phyloP scores from a whole-genome alignment of 2,888 invertebrate genomes.

The Pomacea canaliculata region DNA sequence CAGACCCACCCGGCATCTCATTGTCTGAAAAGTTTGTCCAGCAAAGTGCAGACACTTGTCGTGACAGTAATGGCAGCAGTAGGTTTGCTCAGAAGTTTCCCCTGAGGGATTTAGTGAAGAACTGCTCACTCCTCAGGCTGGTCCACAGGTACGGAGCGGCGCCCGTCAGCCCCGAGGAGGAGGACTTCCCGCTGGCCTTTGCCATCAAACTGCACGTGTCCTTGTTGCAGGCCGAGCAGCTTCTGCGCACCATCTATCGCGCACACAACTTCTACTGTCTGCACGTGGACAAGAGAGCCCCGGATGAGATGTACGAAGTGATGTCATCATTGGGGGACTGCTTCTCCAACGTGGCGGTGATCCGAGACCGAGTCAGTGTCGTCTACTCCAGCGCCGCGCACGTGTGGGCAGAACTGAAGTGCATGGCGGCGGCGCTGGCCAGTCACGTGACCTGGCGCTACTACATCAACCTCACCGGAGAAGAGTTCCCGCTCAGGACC shows the following conservation, averaged over 20 bases:
- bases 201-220: constrained; percentile 50
- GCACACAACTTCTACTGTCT: constrained; percentile 66
- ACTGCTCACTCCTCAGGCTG: too few relatives aligned
- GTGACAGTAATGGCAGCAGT: too few relatives aligned
- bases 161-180: constrained; percentile 32
- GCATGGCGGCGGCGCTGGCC: constrained; percentile 37
- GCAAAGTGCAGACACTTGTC: too few relatives aligned
- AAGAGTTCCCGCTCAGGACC: constrained; percentile 66
- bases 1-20: too few relatives aligned
- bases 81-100: too few relatives aligned
- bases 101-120: too few relatives aligned
- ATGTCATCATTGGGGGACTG: constrained; percentile 51
- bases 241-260: constrained; percentile 60
- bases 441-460: constrained; percentile 61
- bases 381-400: constrained; percentile 42
- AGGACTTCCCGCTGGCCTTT: constrained; percentile 56
- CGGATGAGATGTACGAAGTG: constrained; percentile 33
- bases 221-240: constrained; percentile 44
- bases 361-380: constrained; percentile 43
- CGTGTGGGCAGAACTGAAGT: constrained; percentile 44
- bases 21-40: too few relatives aligned
- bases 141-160: too few relatives aligned
- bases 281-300: constrained; percentile 61
- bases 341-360: constrained; percentile 56
- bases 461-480: constrained; percentile 65